A percentile compares a stretch with the other conserved stretches of the same genome.
Evolutionary conservation across 2,888 invertebrate genomes (phyloP).

Genomic region (Andricus quercusramuli): DNA sequence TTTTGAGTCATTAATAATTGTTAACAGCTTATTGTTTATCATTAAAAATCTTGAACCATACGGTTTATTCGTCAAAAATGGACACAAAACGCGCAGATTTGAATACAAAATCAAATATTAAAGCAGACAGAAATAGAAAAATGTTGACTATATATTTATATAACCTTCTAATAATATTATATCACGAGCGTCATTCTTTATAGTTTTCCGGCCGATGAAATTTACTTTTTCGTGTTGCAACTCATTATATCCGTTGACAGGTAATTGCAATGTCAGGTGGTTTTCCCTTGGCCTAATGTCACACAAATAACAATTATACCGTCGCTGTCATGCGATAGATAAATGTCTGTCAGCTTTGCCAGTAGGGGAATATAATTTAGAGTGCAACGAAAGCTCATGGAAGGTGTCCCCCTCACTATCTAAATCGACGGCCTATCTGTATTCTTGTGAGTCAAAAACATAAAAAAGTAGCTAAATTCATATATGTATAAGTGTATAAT

Average conservation of each 20-base stretch:
- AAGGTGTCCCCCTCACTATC: not conserved
- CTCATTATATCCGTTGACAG: constrained; percentile 15
- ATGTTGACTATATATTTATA: too few species aligned
- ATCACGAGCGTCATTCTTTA: not conserved
- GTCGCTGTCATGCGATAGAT: constrained; percentile 20
- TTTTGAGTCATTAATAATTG: too few species aligned
- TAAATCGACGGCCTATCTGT: constrained; percentile 12
- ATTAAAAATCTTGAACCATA: too few species aligned
- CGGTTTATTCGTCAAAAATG: not conserved
- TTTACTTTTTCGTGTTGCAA: constrained; percentile 9
- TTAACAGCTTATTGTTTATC: too few species aligned
- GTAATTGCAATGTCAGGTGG: constrained; percentile 29
- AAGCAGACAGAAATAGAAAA: not conserved
- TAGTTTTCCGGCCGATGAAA: not conserved
- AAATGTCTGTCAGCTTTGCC: constrained; percentile 13
- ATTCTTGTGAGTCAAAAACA: constrained; percentile 43
- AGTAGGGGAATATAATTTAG: constrained; percentile 16
- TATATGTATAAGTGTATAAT: not conserved
- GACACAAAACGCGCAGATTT: not conserved
- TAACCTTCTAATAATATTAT: constrained; percentile 3
- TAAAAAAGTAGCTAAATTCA: constrained; percentile 50
- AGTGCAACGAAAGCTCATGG: not conserved
- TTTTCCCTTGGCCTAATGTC: constrained; percentile 40
- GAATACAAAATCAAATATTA: not conserved
- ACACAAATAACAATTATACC: constrained; percentile 34